Evolutionary conservation across 2,797 vertebrate genomes (phyloP), one percentile per base, ranked within the genome.

Genomic region (Crenuchus spilurus): DNA sequence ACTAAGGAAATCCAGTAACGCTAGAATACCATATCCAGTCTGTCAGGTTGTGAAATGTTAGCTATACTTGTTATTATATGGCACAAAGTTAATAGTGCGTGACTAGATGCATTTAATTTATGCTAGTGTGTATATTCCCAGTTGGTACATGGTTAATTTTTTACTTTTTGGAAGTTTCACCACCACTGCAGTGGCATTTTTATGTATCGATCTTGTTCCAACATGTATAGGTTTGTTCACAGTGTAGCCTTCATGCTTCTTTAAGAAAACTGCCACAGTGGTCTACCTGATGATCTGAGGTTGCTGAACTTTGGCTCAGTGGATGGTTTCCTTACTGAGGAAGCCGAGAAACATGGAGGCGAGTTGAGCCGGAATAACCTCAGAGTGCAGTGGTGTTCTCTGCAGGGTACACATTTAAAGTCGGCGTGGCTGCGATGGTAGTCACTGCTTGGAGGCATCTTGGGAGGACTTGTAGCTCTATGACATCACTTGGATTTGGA

Each of bases 281-380:
- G 64, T 76, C 63, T 18, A 18, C 14, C 73, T 79, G 71, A 73
- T 73, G 69, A 72, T 69, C 20, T 69, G 61, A 69, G 49, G 57
- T 68, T 33, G 44, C 37, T 22, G 57, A 41, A 14, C 31, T 26
- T 58, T 48, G 52, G n/a, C 37, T 57, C 11, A 22, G 16, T 10
- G 26, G 16, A 39, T 44, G 51, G 20, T 18, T 66, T 42, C 18
- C n/a, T 28, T 57, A 64, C 49, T 63, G 54, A 6, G 33, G 33
- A 52, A 18, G 14, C 1, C 14, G 3, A 8, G 14, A 33, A 67
- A 18, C 1, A 20, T 7, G 7, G 7, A 6, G 3, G 44, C n/a
- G 16, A 10, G 14, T 8, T 22, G 26, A 60, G 54, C 26, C 16
- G 41, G 13, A 9, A 31, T 33, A 11, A 65, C 10, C 33, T 60